A percentile compares a stretch with the other conserved stretches of the same genome.
phyloP scores from a whole-genome alignment of 1,140 invertebrate species.

The Saxidomus purpurata region DNA sequence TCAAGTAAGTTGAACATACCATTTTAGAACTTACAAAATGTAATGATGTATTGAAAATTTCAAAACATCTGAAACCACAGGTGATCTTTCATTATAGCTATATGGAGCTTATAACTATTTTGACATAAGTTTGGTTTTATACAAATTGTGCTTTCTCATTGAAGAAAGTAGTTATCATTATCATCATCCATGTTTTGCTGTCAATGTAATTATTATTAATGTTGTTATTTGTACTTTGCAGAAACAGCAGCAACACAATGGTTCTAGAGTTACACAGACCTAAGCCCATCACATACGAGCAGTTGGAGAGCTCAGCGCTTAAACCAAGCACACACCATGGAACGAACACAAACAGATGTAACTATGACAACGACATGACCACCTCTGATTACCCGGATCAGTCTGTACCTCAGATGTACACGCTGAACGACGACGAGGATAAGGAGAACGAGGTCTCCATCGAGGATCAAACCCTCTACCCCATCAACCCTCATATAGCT shows the following conservation, averaged over 20 bases:
- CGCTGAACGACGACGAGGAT: conserved; percentile 63
- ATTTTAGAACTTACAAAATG: too few species aligned
- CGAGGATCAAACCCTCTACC: conserved; percentile 68
- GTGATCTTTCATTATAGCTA: too few species aligned
- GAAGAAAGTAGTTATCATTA: too few species aligned
- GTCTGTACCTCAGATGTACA: conserved; percentile 60
- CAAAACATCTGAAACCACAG: too few species aligned
- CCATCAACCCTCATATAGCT: conserved; percentile 66
- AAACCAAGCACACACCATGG: conserved; percentile 15
- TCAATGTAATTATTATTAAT: too few species aligned
- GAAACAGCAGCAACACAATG: conserved; percentile 72
- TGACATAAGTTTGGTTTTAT: too few species aligned
- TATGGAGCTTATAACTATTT: too few species aligned
- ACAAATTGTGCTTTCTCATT: too few species aligned
- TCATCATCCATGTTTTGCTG: too few species aligned
- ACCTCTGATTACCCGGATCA: conserved; percentile 20
- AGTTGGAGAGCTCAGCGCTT: conserved; percentile 71
- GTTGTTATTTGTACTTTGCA: conserved; percentile 59
- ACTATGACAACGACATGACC: conserved; percentile 65
- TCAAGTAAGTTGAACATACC: conserved; percentile 82
- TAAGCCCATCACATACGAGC: conserved; percentile 48
- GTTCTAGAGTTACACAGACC: conserved; percentile 75
- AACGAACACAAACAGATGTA: conserved; percentile 61
- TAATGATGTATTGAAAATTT: too few species aligned
- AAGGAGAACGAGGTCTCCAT: conserved; percentile 74